Evolutionary conservation across 2,888 invertebrate genomes (phyloP), one percentile per base, ranked within the genome.

Genomic region (Parnassius orleans): DNA sequence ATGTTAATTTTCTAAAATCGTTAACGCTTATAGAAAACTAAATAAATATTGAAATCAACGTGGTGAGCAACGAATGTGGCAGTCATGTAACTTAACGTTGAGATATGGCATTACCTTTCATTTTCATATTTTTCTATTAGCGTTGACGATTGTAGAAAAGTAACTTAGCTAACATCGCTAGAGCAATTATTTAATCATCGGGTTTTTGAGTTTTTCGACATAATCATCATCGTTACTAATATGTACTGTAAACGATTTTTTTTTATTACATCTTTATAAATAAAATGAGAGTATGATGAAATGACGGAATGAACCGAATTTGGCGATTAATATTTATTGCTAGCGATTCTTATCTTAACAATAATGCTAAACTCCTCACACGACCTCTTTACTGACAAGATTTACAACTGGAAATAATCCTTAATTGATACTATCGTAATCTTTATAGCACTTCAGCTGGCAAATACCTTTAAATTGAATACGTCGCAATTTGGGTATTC

Each of bases 331-430:
- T 57, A 24, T 61, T 57, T 53, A 62, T 62, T 53, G 41, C 15
- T 14, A 33, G 10, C 44, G 50, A 54, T 56, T 10, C 19, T 60
- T 63, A 63, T 63, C 63, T 42, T 19, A 51, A n/a, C 55, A 60
- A 54, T 60, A 33, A 51, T 59, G 19, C 53, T 47, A 15, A 14
- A 14, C 41, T 12, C 41, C 46, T 55, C 10, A n/a, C 33, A 42
- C 53, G 63, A 59, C 63, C 59, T 63, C 46, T 41, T 33, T 41
- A 41, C 41, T 41, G 59, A 55, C 59, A 63, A 59, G 63, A 63
- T 63, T 63, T 63, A 63, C 59, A 53, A 53, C 63, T 56, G 47
- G 56, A 60, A 33, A 59, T 63, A 63, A 63, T 63, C 63, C 56
- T 60, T 53, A 60, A 44, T 55, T 24, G 59, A 58, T 47, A 11